phyloP scores from a whole-genome alignment of 2,113 vertebrate genomes.

The Festucalex cinctus region DNA sequence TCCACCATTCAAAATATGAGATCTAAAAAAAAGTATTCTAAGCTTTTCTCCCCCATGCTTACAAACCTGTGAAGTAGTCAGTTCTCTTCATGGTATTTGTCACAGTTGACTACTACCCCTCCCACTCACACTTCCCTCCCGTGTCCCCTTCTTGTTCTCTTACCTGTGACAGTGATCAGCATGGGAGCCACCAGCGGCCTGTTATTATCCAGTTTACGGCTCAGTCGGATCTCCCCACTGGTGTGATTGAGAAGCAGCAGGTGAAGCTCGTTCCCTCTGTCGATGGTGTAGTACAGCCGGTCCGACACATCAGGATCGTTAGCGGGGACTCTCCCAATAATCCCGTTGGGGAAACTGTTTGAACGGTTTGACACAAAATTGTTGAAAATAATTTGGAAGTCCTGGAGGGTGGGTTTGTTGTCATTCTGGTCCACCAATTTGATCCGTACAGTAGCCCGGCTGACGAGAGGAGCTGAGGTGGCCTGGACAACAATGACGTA shows the following conservation, averaged over 20 bases:
- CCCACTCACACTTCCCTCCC: conserved; percentile 11
- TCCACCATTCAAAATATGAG: not conserved
- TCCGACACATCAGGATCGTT: conserved; percentile 94
- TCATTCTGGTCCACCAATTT: conserved; percentile 94
- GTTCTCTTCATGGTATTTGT: conserved; percentile 41
- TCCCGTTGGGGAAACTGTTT: conserved; percentile 91
- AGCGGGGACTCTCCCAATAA: conserved; percentile 92
- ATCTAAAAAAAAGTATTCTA: conserved; percentile 4
- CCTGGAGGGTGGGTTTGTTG: conserved; percentile 88
- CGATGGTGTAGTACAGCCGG: conserved; percentile 91
- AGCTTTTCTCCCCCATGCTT: conserved; percentile 4
- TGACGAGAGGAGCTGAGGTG: conserved; percentile 94
- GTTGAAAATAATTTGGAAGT: conserved; percentile 98
- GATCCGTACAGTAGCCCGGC: conserved; percentile 90
- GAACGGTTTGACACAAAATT: conserved; percentile 97
- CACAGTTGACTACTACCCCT: conserved; percentile 27
- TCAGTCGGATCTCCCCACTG: conserved; percentile 93
- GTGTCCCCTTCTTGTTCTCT: conserved; percentile 52
- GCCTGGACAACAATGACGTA: conserved; percentile 97
- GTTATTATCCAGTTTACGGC: conserved; percentile 97
- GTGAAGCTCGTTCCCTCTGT: conserved; percentile 92
- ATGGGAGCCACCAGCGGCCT: conserved; percentile 93
- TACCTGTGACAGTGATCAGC: conserved; percentile 96
- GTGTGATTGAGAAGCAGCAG: conserved; percentile 94
- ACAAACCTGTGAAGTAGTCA: conserved; percentile 21